Percentiles rank a stretch among this genome's conserved stretches.
Evolutionary conservation across 2,797 vertebrate genomes (phyloP).

Genomic region (Pelodytes ibericus): DNA sequence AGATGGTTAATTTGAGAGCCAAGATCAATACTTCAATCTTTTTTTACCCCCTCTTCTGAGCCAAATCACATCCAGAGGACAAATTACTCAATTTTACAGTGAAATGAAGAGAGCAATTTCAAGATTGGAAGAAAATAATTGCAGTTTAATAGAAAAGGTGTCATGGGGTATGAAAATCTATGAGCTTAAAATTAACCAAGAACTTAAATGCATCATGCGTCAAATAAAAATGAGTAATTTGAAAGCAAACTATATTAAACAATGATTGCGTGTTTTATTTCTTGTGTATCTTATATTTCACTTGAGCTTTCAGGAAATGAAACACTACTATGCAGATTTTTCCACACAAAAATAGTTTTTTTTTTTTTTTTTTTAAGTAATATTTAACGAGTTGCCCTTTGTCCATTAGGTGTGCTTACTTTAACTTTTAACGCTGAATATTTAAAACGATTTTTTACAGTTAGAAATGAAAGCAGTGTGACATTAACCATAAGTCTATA

Average conservation of each 20-base stretch:
- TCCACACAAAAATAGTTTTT: background rate
- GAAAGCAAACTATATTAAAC: slow-evolving; percentile 59
- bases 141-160: slow-evolving; percentile 58
- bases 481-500: slow-evolving; percentile 34
- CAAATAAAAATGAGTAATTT: slow-evolving; percentile 56
- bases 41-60: slow-evolving; percentile 61
- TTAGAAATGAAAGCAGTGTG: slow-evolving; percentile 16
- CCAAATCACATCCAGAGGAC: slow-evolving; percentile 65
- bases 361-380: background rate
- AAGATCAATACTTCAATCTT: slow-evolving; percentile 60
- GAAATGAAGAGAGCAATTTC: slow-evolving; percentile 51
- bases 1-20: slow-evolving; percentile 80
- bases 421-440: slow-evolving; percentile 1
- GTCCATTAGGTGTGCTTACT: background rate
- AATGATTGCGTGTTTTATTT: slow-evolving; percentile 22
- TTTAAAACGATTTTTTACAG: slow-evolving; percentile 8
- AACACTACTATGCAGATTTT: background rate
- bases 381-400: background rate
- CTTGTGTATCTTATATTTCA: slow-evolving; percentile 18
- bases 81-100: slow-evolving; percentile 59
- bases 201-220: slow-evolving; percentile 59
- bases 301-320: background rate
- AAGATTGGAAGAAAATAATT: slow-evolving; percentile 54
- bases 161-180: slow-evolving; percentile 73
- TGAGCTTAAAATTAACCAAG: slow-evolving; percentile 59